Evolutionary conservation across 2,113 vertebrate species (phyloP), one percentile per base, ranked within the genome.

Genomic region (Toxostoma redivivum): DNA sequence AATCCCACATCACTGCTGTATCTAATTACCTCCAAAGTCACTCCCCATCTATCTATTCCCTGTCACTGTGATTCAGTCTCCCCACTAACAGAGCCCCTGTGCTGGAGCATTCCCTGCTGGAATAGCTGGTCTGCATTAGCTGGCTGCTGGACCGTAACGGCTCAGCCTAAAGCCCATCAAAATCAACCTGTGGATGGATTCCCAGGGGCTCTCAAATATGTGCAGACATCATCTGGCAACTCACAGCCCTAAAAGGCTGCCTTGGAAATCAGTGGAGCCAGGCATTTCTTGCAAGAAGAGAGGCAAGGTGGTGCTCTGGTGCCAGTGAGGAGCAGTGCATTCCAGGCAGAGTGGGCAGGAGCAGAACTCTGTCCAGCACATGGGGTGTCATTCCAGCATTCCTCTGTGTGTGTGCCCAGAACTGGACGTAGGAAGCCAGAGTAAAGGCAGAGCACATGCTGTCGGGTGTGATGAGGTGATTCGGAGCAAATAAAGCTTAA

Each of bases 231-330:
- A 33, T 62, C 67, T 86, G 64, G 80, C 25, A 73, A 54, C 66
- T 33, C 80, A 64, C 61, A 83, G 61, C 44, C 56, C 38, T 23
- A 11, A 30, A 66, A 58, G 24, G 9, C 54, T 0, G 0, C 38
- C 27, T 44, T 0, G 1, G 72, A 42, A 64, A 33, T 54, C n/a
- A 15, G 33, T 1, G 0, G 40, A 45, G 16, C 16, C 0, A 3
- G 42, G 56, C 13, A 8, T 70, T 81, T 77, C 33, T 74, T 25
- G 35, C 42, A 9, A 12, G 31, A 35, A 9, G 19, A 51, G 40
- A 56, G 14, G 3, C 0, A 1, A 82, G 42, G 37, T 65, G 81
- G 38, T 61, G 86, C 65, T 76, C 40, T 31, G 24, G 22, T 9
- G 51, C 30, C 5, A 2, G 0, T 12, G 35, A 61, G 60, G 60